Conservation (phyloP, 2,797 vertebrate genomes). For the Microctenopoma stevenorrisi region DNA sequence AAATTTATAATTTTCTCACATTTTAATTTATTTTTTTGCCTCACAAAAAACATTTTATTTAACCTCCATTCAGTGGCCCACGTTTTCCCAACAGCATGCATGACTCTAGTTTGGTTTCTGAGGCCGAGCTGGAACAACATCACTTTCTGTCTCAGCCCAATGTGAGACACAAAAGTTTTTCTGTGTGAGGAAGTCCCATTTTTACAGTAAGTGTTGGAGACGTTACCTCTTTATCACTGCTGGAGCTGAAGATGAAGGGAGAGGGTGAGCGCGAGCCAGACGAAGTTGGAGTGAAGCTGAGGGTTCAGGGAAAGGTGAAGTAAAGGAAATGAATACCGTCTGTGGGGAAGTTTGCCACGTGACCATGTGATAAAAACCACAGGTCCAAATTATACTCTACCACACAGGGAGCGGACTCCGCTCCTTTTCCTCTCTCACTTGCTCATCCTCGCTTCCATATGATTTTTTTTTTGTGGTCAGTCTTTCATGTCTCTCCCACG, state of each 20-base stretch:
- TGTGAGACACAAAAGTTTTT: slow-evolving; percentile 4
- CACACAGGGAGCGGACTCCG: slow-evolving; percentile 54
- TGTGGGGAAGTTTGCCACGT: slow-evolving; percentile 78
- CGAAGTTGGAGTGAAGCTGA: slow-evolving; percentile 47
- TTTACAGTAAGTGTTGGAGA: slow-evolving; percentile 15
- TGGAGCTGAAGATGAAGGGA: slow-evolving; percentile 29
- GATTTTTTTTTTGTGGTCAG: slow-evolving; percentile 42
- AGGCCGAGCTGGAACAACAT: background rate
- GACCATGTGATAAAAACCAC: slow-evolving; percentile 73
- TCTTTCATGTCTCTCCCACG: slow-evolving; percentile 33
- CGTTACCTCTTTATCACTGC: slow-evolving; percentile 37
- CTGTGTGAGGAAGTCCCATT: slow-evolving; percentile 2
- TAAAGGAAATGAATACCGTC: slow-evolving; percentile 82
- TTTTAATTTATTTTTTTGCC: background rate
- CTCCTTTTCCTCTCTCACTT: slow-evolving; percentile 21
- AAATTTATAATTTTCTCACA: background rate
- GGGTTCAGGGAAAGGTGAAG: slow-evolving; percentile 85
- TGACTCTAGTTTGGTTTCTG: background rate
- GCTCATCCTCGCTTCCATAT: slow-evolving; percentile 39
- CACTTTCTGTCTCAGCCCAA: background rate
- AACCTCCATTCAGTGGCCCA: slow-evolving; percentile 3
- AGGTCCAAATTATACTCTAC: slow-evolving; percentile 65
- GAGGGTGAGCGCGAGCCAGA: slow-evolving; percentile 33
- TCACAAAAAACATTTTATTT: background rate
- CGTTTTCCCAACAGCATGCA: background rate